Evolutionary conservation across 1,140 invertebrate genomes (phyloP).

Genomic region (Drosophila willistoni): DNA sequence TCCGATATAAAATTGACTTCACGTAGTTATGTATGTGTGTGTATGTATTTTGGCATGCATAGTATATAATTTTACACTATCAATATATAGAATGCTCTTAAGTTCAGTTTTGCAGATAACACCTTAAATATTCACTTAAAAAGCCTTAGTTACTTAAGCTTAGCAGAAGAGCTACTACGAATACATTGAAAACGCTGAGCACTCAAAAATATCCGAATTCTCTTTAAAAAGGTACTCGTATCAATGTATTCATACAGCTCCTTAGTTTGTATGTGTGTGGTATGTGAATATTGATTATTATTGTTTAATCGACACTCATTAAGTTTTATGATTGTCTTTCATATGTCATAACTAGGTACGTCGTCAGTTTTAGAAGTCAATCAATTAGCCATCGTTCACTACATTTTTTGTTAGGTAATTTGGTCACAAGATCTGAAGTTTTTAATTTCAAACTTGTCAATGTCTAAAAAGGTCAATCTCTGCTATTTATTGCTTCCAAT

Average conservation of each 20-base stretch:
- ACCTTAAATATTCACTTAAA: slow-evolving; percentile 1
- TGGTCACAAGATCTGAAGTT: too few relatives aligned
- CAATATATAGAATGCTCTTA: not conserved
- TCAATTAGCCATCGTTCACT: too few relatives aligned
- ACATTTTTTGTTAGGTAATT: too few relatives aligned
- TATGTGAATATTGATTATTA: not conserved
- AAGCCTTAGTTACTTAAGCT: not conserved
- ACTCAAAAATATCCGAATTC: too few relatives aligned
- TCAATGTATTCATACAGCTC: too few relatives aligned
- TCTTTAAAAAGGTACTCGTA: too few relatives aligned
- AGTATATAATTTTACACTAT: not conserved
- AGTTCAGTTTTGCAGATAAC: not conserved
- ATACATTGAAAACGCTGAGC: too few relatives aligned
- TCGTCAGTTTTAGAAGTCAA: too few relatives aligned
- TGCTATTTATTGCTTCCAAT: not conserved
- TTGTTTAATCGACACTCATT: too few relatives aligned
- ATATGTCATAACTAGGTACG: too few relatives aligned
- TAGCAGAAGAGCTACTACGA: not conserved
- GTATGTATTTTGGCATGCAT: not conserved
- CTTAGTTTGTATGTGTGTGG: not conserved
- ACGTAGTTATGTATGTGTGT: not conserved
- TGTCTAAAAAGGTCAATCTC: not conserved
- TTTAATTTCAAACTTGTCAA: too few relatives aligned
- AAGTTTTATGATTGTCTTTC: too few relatives aligned
- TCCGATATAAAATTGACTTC: not conserved